Evolutionary conservation across 1,140 invertebrate genomes (phyloP), one percentile per base, ranked within the genome.

Genomic region (Cryptotermes secundus): DNA sequence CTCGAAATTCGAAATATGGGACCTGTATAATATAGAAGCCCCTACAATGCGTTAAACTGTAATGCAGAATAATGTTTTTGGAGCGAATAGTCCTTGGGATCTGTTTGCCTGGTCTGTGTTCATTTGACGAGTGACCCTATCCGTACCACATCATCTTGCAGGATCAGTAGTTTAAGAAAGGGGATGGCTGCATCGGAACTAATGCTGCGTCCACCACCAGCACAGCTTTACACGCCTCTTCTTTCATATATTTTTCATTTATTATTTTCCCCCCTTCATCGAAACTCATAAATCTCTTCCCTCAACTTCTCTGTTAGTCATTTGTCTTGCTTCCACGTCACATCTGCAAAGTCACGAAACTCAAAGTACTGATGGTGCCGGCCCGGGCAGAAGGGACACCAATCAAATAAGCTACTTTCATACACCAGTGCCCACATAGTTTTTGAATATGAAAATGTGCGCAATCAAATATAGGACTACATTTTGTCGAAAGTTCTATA

Each of bases 211-310:
- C 59, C 59, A 72, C 45, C 45, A 22, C 19, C 45, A 49, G 45
- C 22, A 49, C 45, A 49, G 45, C 22, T 49, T 49, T 22, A 49
- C 16, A 49, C 45, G 59, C 59, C 59, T 72, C n/a, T 72, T 72
- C n/a, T 72, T 72, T 72, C 59, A 72, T 72, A 72, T 72, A 72
- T 72, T 72, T 72, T 72, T 72, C 59, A 72, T 72, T 72, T 72
- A 72, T 72, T 72, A 72, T 72, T 72, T 72, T 72, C 31, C 31
- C 53, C 53, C 26, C 59, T n/a, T 31, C 59, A 26, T 72, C 26
- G 4, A 19, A 49, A 26, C 59, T 72, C 59, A 72, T 72, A 72
- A 72, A 72, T 72, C 59, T 72, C 59, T 14, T 72, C 59, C 59
- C 59, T n/a, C n/a, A n/a, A 72, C 59, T 72, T 72, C 59, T 72